These are phyloP conservation scores for Popillia japonica DNA, from an alignment of 1,140 invertebrate genomes.

Conservation along the genomic window DNA sequence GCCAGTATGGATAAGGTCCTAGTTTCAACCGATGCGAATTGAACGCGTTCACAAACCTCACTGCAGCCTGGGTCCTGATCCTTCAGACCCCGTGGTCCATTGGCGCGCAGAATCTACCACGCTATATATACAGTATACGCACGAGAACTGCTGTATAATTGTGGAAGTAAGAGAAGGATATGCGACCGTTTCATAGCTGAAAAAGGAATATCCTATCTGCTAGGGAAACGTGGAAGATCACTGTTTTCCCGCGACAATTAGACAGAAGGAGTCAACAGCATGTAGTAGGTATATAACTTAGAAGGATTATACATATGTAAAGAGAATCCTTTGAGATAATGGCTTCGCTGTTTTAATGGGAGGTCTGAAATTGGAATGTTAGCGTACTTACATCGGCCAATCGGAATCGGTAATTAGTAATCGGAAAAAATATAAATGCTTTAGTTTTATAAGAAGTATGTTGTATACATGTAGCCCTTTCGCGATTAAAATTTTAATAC, in stretches of 20 bases:
- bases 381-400: too few species aligned
- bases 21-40: not conserved
- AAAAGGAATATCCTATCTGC: not conserved
- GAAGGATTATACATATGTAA: not conserved
- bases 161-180: not conserved
- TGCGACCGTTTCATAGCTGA: not conserved
- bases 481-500: too few species aligned
- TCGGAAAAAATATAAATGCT: too few species aligned
- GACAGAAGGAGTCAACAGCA: not conserved
- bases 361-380: too few species aligned
- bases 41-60: slow-evolving; percentile 12
- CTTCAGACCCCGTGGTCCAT: slow-evolving; percentile 27
- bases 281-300: not conserved
- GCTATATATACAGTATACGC: not conserved
- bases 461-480: too few species aligned
- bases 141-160: not conserved
- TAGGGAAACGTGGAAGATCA: not conserved
- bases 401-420: too few species aligned
- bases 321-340: not conserved
- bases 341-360: not conserved
- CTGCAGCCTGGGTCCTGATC: slow-evolving; percentile 31
- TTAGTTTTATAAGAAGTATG: too few species aligned
- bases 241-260: not conserved
- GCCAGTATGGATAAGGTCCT: not conserved
- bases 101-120: slow-evolving; percentile 29